Evolutionary conservation across 1,140 invertebrate genomes (phyloP), one percentile per base, ranked within the genome.

Genomic region (Leguminivora glycinivorella): DNA sequence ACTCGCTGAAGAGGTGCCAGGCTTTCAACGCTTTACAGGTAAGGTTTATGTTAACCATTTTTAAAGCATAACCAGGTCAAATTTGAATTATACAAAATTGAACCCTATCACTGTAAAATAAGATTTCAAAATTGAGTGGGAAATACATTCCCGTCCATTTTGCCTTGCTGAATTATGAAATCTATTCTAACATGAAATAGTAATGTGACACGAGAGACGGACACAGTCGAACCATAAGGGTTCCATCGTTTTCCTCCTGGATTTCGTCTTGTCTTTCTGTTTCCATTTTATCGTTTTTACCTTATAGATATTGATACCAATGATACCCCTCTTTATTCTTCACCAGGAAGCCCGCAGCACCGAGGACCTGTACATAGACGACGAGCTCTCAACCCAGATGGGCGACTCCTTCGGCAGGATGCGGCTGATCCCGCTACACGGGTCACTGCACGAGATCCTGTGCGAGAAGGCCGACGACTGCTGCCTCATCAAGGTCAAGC

Each of bases 291-390:
- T 38, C 10, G 1, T 14, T 1, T 38, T 38, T 12, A 38, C 40
- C 5, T 4, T 17, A 0, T 2, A 43, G 14, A n/a, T 5, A 43
- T 5, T 5, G 2, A 17, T 43, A 17, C 34, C 14, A 43, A n/a
- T 43, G 4, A 43, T 43, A 43, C n/a, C 10, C n/a, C 40, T 60
- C 25, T 1, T 66, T 67, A 56, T 60, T 68, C 69, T 5, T 5
- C 63, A 63, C 78, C 82, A 92, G 92, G 90, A 92, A 86, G 90
- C 92, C 74, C 84, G 85, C 75, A 92, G 90, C 77, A 92, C 92
- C 2, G 92, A 92, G 68, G 92, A 92, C 75, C 72, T 92, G 71
- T 92, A 92, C 79, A 92, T 92, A 69, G 92, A 92, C 75, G 92
- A 92, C 77, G 92, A 92, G 25, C 70, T 92, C 10, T 90, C 89